Conservation (phyloP, 2,888 invertebrate genomes). For the Auanema freiburgensis region DNA sequence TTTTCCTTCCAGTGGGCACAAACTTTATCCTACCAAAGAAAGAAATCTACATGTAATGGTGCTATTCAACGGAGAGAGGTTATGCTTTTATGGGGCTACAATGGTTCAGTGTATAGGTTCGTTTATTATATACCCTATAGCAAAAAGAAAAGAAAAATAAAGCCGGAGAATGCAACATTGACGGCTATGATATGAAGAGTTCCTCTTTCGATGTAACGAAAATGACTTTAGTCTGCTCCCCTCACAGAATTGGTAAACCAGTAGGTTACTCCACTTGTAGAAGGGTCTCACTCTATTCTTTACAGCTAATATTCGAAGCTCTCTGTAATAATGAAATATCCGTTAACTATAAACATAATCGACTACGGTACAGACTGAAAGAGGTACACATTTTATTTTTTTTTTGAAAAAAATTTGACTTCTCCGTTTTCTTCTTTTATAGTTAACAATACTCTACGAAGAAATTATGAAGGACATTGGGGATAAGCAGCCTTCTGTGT, state of each 20-base stretch:
- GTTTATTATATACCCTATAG: background rate
- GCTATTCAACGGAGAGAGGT: slow-evolving; percentile 21
- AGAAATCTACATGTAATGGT: slow-evolving; percentile 9
- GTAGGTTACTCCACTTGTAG: background rate
- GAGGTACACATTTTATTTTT: slow-evolving; percentile 2
- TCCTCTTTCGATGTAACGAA: background rate
- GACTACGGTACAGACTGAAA: slow-evolving; percentile 1
- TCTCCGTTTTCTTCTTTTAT: background rate
- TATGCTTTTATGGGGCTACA: slow-evolving; percentile 27
- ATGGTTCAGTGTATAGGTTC: slow-evolving; percentile 25
- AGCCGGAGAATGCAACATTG: slow-evolving; percentile 2
- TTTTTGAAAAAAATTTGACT: background rate
- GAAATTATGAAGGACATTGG: slow-evolving; percentile 8
- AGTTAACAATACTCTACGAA: slow-evolving; percentile 3
- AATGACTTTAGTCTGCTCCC: slow-evolving; percentile 2
- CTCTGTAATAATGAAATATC: too few species aligned
- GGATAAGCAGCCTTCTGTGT: background rate
- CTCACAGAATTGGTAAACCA: slow-evolving; percentile 2
- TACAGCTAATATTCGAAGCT: background rate
- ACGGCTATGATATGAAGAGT: background rate
- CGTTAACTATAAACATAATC: slow-evolving; percentile 1
- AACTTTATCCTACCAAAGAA: too few species aligned
- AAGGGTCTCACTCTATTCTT: background rate
- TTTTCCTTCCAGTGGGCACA: too few species aligned
- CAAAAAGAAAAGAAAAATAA: background rate